Evolutionary conservation across 2,113 vertebrate genomes (phyloP), one percentile per base, ranked within the genome.

Genomic region (Labrus mixtus): DNA sequence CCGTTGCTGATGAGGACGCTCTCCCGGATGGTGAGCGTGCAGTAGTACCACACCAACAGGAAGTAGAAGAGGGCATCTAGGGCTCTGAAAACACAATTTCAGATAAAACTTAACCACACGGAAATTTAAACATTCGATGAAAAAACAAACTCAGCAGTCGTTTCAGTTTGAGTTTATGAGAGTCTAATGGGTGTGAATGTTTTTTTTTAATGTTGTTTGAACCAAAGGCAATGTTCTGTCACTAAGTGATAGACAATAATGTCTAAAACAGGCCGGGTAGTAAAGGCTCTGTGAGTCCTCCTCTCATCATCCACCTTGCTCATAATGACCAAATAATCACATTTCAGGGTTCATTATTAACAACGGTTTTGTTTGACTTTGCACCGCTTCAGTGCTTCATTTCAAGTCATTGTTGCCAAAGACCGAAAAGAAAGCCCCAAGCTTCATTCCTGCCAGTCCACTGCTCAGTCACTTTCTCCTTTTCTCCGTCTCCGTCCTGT

Each of bases 41-140:
- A 99, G 91, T 98, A 99, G 73, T 99, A 99, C 98, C 98, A 99
- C 78, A 99, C 97, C 91, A 97, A 88, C 56, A 99, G 92, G 93
- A 99, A 99, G 94, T 99, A 98, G 76, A 99, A 98, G 63, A 97
- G 86, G 0, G 97, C 96, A 0, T 99, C 98, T 0, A 97, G 68
- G 9, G 75, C 87, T 88, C 94, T 95, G 84, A 69, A 6, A 20
- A 73, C 8, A 46, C 72, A 9, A 70, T 41, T 19, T 77, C n/a
- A n/a, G n/a, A 29, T 56, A 64, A 68, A 1, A 54, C 15, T 46
- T 20, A 41, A 56, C 4, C 17, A 60, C 12, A 23, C 36, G 12
- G 22, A 36, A 15, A 50, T 2, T 8, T 9, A 39, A 33, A 12
- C 25, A 25, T 25, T 25, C 3, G 25, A 25, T 25, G 1, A 2